Evolutionary conservation across 2,113 vertebrate genomes (phyloP), one percentile per base, ranked within the genome.

Genomic region (Chinchilla lanigera): DNA sequence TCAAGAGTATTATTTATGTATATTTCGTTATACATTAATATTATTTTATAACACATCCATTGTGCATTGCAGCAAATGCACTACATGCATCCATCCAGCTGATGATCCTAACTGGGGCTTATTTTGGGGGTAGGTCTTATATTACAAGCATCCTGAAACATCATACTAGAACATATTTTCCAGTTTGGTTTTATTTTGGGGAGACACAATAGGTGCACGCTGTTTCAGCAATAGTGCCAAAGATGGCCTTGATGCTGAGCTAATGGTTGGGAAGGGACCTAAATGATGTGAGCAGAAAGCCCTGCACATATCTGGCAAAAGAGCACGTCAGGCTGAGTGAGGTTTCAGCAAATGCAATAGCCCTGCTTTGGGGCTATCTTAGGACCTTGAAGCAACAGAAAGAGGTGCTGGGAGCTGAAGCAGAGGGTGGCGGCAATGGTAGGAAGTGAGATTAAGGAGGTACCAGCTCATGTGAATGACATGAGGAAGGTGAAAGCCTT

Each of bases 341-440:
- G 16, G 56, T 44, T 50, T 75, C 35, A 63, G 50, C 35, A 60
- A 89, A 77, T 50, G n/a, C 7, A 91, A 95, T 89, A 35, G 7
- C 65, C 47, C 52, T 81, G n/a, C 47, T 73, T 81, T 94, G 44
- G 58, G 84, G 56, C 88, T 44, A 88, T 73, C 58, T 81, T 63
- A 91, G 56, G 38, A 81, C 87, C 78, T 89, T 95, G 58, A 89
- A 81, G 87, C 75, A 96, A 81, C 16, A 88, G 60, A 78, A 89
- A 52, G 47, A 65, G 19, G 24, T 33, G 8, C 17, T 82, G 81
- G 35, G 81, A 22, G 65, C 35, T 86, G 41, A 50, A 95, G 56
- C 33, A 67, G 73, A 30, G 30, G 19, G 30, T 75, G 50, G 33
- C 17, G 35, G 93, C 28, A 61, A 33, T 67, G 19, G 7, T 17